phyloP scores from a whole-genome alignment of 2,797 vertebrate species.

The Lacerta agilis region DNA sequence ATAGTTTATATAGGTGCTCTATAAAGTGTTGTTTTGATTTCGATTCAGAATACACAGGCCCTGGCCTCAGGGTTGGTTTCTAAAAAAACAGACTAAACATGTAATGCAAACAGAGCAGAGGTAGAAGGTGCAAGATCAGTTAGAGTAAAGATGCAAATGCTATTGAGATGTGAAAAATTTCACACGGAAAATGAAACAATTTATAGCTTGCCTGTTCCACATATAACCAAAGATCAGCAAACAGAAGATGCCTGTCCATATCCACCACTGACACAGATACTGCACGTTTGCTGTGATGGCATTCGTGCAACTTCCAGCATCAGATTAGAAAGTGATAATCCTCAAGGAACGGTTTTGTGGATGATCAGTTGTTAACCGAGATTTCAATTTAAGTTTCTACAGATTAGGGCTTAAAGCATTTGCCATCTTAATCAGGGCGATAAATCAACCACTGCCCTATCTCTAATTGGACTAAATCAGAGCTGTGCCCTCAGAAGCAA shows the following conservation, averaged over 20 bases:
- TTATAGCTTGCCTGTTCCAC: not conserved
- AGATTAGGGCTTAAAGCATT: conserved; percentile 7
- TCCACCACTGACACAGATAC: not conserved
- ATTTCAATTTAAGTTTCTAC: not conserved
- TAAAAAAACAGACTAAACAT: not conserved
- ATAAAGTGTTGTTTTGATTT: not conserved
- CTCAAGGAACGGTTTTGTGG: conserved; percentile 1
- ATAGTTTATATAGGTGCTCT: not conserved
- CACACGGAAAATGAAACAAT: not conserved
- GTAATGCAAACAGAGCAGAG: not conserved
- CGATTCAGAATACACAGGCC: not conserved
- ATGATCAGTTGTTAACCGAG: conserved; percentile 2
- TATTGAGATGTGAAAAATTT: not conserved
- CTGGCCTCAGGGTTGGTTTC: not conserved
- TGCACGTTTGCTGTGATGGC: not conserved
- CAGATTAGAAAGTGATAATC: conserved; percentile 11
- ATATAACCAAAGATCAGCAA: not conserved
- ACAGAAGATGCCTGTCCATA: not conserved
- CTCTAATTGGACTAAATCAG: not conserved
- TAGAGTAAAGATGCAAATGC: not conserved
- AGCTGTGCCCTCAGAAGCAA: not conserved
- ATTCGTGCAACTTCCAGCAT: not conserved
- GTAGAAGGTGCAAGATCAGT: not conserved
- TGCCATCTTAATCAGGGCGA: not conserved
- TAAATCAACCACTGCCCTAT: not conserved